These are phyloP conservation scores for Beris chalybata DNA, from an alignment of 2,888 invertebrate species.

Conservation along the genomic window DNA sequence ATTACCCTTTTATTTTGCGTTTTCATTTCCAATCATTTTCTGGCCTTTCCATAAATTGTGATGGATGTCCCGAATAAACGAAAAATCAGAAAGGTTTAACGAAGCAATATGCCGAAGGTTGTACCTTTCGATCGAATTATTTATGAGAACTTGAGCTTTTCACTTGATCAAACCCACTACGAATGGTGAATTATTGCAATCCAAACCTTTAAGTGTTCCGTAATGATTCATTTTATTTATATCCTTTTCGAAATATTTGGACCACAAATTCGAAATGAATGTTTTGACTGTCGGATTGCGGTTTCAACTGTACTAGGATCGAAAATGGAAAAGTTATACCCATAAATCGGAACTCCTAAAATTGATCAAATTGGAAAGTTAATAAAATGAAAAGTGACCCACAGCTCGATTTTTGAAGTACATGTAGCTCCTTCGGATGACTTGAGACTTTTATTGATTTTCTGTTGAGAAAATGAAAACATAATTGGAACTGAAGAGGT, in stretches of 20 bases:
- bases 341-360: no score
- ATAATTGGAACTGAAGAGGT: no score
- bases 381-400: no score
- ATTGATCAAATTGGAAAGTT: no score
- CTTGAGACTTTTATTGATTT: no score
- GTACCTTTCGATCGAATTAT: slow-evolving; percentile 18
- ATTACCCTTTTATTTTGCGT: neutral
- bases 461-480: no score
- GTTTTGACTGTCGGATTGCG: no score
- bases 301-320: no score
- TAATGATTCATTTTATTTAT: slow-evolving; percentile 26
- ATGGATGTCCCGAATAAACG: slow-evolving; percentile 23
- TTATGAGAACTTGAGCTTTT: slow-evolving; percentile 11
- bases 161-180: neutral
- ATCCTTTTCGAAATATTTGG: neutral
- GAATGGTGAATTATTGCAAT: no score
- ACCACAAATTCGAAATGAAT: neutral
- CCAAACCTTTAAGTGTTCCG: slow-evolving; percentile 6
- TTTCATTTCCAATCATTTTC: slow-evolving; percentile 29
- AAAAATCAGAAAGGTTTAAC: slow-evolving; percentile 9
- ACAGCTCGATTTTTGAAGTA: no score
- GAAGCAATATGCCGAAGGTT: neutral
- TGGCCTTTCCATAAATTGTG: slow-evolving; percentile 33
- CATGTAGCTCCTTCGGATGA: no score
- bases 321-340: no score